phyloP scores from a whole-genome alignment of 2,113 vertebrate genomes.

The Sapajus apella region DNA sequence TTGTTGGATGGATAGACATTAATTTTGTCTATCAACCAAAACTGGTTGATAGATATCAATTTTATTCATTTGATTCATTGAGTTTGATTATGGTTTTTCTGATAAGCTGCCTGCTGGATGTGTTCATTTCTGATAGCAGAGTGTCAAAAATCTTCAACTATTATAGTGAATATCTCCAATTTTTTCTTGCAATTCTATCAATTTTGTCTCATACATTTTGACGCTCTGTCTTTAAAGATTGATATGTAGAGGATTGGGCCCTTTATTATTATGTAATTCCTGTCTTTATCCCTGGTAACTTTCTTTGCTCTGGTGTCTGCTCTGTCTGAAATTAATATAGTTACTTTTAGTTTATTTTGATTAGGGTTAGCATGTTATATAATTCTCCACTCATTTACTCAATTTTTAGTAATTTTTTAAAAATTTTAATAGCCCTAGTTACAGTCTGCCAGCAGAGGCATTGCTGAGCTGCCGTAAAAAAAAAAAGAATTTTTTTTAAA shows the following conservation, averaged over 20 bases:
- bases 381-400: too few relatives aligned
- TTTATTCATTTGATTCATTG: neutral
- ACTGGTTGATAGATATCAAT: neutral
- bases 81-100: neutral
- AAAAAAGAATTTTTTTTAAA: too few relatives aligned
- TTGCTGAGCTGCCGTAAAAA: too few relatives aligned
- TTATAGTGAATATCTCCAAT: neutral
- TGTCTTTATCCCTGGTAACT: neutral
- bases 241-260: neutral
- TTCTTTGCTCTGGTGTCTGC: too few relatives aligned
- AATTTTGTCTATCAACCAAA: neutral
- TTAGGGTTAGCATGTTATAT: too few relatives aligned
- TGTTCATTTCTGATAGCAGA: neutral
- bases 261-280: neutral
- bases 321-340: too few relatives aligned
- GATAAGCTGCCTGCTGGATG: neutral
- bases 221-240: neutral
- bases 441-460: too few relatives aligned
- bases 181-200: neutral
- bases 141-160: neutral
- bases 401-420: too few relatives aligned
- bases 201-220: neutral
- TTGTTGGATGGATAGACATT: neutral
- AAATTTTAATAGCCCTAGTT: too few relatives aligned
- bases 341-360: too few relatives aligned